phyloP scores from a whole-genome alignment of 2,113 vertebrate species.

The Leiothrix lutea region DNA sequence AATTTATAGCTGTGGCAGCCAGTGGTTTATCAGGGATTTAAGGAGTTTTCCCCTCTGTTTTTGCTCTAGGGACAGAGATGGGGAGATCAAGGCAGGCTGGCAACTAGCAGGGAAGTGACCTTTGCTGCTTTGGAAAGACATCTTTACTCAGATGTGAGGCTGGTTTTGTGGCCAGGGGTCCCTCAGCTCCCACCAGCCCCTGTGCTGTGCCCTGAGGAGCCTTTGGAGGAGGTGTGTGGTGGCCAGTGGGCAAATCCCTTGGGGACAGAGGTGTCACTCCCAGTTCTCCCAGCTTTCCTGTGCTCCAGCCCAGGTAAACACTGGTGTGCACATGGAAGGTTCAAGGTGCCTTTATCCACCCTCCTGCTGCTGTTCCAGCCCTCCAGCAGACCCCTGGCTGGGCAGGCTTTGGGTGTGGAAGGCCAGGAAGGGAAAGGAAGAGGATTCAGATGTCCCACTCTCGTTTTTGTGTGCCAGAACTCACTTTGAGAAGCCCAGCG shows the following conservation, averaged over 20 bases:
- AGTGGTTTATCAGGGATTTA: not conserved
- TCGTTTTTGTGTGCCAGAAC: not conserved
- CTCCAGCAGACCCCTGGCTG: not conserved
- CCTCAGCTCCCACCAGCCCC: not conserved
- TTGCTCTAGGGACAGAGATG: not conserved
- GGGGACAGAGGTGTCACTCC: no score
- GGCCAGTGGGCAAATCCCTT: not conserved
- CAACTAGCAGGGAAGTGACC: not conserved
- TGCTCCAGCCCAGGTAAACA: not conserved
- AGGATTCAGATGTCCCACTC: not conserved
- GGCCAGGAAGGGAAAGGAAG: not conserved
- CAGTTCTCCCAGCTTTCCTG: not conserved
- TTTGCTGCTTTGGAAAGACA: not conserved
- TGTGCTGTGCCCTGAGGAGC: not conserved
- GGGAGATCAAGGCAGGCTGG: not conserved
- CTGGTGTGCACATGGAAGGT: accelerated
- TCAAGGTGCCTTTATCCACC: not conserved
- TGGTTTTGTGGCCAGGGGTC: not conserved
- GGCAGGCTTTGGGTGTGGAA: not conserved
- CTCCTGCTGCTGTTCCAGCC: not conserved
- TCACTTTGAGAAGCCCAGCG: accelerated
- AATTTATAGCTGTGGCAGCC: not conserved
- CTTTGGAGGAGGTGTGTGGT: not conserved
- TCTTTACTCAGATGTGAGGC: not conserved
- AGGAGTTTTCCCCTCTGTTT: not conserved